These are phyloP conservation scores for Odobenus rosmarus DNA, from an alignment of 2,113 vertebrate species.

Conservation along the genomic window DNA sequence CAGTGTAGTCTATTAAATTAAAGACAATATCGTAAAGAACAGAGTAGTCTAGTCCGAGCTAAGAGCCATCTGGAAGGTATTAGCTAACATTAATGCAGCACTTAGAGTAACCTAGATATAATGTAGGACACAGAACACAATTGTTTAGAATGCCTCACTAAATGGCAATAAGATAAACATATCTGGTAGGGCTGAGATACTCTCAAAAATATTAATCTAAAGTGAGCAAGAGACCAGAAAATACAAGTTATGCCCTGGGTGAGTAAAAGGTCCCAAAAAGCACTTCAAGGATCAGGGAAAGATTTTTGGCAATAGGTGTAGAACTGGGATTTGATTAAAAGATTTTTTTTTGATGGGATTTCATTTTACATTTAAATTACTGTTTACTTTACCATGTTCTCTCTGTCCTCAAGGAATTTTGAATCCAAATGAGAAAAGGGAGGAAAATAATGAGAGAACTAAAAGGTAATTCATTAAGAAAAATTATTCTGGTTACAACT, in stretches of 20 bases:
- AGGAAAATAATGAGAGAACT: background rate
- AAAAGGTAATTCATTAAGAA: conserved; percentile 26
- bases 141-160: background rate
- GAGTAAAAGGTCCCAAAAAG: background rate
- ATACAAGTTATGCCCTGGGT: background rate
- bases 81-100: background rate
- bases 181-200: background rate
- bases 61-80: background rate
- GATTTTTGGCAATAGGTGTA: background rate
- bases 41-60: background rate
- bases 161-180: background rate
- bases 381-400: conserved; percentile 34
- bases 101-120: background rate
- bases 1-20: background rate
- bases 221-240: background rate
- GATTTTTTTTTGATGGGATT: conserved; percentile 22
- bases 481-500: conserved; percentile 45
- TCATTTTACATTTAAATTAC: conserved; percentile 39
- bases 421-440: background rate
- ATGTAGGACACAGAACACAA: background rate
- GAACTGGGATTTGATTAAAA: conserved; percentile 36
- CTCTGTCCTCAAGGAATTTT: background rate
- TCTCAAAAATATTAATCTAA: conserved; percentile 8
- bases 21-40: background rate
- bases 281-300: background rate